Base-by-base conservation (phyloP, 2,888 invertebrate genomes). In the Halictus ligatus region DNA sequence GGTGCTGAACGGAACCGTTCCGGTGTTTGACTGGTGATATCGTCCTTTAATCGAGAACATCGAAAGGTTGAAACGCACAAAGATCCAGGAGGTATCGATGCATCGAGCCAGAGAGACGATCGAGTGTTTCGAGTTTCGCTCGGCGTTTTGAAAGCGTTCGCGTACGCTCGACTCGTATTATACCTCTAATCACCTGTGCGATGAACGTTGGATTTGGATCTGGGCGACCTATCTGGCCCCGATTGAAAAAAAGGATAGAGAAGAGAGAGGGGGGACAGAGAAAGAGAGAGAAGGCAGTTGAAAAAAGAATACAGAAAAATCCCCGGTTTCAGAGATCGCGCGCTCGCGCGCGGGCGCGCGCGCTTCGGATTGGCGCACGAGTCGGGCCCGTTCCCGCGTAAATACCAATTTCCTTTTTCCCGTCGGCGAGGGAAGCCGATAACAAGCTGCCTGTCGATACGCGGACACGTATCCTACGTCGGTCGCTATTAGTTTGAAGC, bases 401-500 rank as follows among this genome's bases (percentile, higher is more conserved):
- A 69, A 69, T 75, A 75, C 71, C 50, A 15, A 35, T 74, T 72
- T 67, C 54, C 54, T 58, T 64, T 25, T 25, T 73, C 40, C 40
- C 35, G 54, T 29, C 67, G 74, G 35, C 46, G 60, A 81, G 67
- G 46, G 74, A 25, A 21, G 12, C 29, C 80, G 72, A 73, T 74
- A 80, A 77, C 83, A 48, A 77, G 73, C 73, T n/a, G 67, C 50
- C 67, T 35, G 83, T 83, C 80, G 72, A 72, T 76, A 76, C 67
- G 54, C 46, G 35, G 25, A n/a, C 76, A 25, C 74, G 75, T 60
- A 67, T 75, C 71, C 64, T n/a, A 40, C 84, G 75, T 81, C 77
- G 35, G 54, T 21, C n/a, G 79, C 4, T 43, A 83, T 73, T 77
- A 43, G 25, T 64, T 67, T 18, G 78, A 43, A 78, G 69, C 71